phyloP scores from a whole-genome alignment of 1,140 invertebrate genomes.

The Cepaea nemoralis region DNA sequence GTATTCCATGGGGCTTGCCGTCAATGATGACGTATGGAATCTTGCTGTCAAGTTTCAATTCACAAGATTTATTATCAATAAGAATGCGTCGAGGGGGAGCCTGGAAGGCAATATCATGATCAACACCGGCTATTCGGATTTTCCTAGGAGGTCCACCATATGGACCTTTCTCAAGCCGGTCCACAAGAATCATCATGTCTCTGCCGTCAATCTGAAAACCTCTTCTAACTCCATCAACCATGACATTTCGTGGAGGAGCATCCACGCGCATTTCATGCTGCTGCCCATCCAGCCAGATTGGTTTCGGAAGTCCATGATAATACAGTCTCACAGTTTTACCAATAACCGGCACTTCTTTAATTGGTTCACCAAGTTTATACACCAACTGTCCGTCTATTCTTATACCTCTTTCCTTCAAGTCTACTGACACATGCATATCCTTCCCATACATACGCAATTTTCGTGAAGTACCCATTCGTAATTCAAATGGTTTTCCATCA shows the following conservation, averaged over 20 bases:
- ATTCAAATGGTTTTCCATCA: constrained; percentile 63
- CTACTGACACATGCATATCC: constrained; percentile 54
- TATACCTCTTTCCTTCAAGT: constrained; percentile 58
- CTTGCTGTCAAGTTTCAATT: constrained; percentile 88
- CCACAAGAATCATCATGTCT: constrained; percentile 66
- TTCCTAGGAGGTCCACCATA: constrained; percentile 65
- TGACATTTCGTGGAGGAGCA: constrained; percentile 66
- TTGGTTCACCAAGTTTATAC: constrained; percentile 69
- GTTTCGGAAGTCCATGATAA: constrained; percentile 63
- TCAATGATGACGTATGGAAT: constrained; percentile 84
- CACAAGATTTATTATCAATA: constrained; percentile 85
- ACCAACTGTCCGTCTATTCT: constrained; percentile 54
- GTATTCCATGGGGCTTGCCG: constrained; percentile 77
- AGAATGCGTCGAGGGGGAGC: constrained; percentile 76
- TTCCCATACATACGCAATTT: constrained; percentile 51
- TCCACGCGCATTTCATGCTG: constrained; percentile 65
- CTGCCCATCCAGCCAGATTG: constrained; percentile 68
- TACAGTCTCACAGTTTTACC: constrained; percentile 57
- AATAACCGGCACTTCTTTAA: constrained; percentile 57
- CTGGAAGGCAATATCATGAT: constrained; percentile 67
- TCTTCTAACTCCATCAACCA: constrained; percentile 55
- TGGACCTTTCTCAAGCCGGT: constrained; percentile 63
- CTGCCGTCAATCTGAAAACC: constrained; percentile 65
- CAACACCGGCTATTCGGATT: constrained; percentile 56
- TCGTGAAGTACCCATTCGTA: constrained; percentile 56